Conservation (phyloP, 2,888 invertebrate genomes). For the Thelaira solivaga region DNA sequence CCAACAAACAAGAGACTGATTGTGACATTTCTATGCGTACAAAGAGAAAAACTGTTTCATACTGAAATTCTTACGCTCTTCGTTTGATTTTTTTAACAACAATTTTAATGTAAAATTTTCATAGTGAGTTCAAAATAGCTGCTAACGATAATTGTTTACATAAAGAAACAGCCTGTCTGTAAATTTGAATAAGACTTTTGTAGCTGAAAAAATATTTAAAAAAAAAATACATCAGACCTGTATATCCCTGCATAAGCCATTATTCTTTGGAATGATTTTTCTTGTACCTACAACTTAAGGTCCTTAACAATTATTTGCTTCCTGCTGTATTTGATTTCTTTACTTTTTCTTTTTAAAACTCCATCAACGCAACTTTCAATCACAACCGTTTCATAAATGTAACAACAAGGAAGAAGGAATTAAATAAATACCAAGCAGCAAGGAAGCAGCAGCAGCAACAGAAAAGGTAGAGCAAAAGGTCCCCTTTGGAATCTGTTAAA, state of each 20-base stretch:
- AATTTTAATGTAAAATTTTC: too few species aligned
- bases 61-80: too few species aligned
- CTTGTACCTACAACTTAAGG: constrained; percentile 7
- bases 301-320: constrained; percentile 33
- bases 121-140: too few species aligned
- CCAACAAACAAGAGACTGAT: too few species aligned
- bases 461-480: constrained; percentile 40
- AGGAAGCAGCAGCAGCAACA: too few species aligned
- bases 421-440: constrained; percentile 4
- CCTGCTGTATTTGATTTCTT: background rate
- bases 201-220: background rate
- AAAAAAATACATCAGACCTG: constrained; percentile 30
- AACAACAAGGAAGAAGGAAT: background rate
- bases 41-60: too few species aligned
- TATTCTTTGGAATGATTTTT: background rate
- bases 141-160: too few species aligned
- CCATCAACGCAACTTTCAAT: constrained; percentile 4
- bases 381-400: constrained; percentile 12
- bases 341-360: background rate
- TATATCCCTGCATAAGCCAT: constrained; percentile 2
- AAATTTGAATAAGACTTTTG: too few species aligned
- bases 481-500: constrained; percentile 58
- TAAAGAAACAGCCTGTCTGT: too few species aligned
- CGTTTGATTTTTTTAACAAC: too few species aligned
- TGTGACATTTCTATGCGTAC: too few species aligned